These are phyloP conservation scores for Limnodromus scolopaceus DNA, from an alignment of 2,797 vertebrate species.

Conservation along the genomic window DNA sequence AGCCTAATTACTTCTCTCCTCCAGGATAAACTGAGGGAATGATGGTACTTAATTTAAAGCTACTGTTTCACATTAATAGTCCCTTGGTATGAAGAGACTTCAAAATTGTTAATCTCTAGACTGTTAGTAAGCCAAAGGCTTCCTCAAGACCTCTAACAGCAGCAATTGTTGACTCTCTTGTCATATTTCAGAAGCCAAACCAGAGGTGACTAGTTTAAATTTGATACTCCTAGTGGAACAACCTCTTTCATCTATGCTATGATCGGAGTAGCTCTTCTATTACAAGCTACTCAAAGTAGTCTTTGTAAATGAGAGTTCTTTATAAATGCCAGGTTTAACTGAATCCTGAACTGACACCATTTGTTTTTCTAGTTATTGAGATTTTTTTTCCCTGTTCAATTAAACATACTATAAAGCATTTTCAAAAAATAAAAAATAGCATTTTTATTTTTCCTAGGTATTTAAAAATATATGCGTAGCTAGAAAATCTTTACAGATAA, in stretches of 20 bases:
- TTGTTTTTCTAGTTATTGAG: not conserved
- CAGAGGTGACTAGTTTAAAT: constrained; percentile 54
- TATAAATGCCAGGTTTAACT: constrained; percentile 5
- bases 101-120: constrained; percentile 18
- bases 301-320: not conserved
- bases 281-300: constrained; percentile 24
- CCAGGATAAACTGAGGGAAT: constrained; percentile 38
- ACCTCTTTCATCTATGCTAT: constrained; percentile 26
- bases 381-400: not conserved
- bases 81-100: constrained; percentile 17
- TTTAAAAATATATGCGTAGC: not conserved
- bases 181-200: constrained; percentile 50
- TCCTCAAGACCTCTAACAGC: constrained; percentile 25
- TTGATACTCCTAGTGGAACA: constrained; percentile 43
- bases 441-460: not conserved
- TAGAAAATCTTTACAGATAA: not conserved
- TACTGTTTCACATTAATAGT: constrained; percentile 45
- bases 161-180: constrained; percentile 17
- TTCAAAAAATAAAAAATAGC: not conserved
- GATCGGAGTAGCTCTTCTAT: constrained; percentile 33
- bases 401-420: not conserved
- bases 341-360: not conserved
- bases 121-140: not conserved
- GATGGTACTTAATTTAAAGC: constrained; percentile 24
- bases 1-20: constrained; percentile 62